A percentile compares a stretch with the other conserved stretches of the same genome.
Conservation (phyloP, 2,888 invertebrate genomes). For the Prenolepis imparis region DNA sequence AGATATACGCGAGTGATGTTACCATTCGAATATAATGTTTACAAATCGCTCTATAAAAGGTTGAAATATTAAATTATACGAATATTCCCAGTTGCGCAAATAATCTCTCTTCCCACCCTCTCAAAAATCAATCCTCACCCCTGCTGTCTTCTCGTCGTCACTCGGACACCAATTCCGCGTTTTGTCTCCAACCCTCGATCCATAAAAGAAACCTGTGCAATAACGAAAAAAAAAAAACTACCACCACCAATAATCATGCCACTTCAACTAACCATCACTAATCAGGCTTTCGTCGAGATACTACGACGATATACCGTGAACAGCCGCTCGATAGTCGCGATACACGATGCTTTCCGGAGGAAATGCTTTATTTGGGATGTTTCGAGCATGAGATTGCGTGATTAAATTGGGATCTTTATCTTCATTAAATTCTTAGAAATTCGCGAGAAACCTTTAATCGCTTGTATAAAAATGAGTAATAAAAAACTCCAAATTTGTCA, state of each 20-base stretch:
- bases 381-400: background rate
- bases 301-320: slow-evolving; percentile 35
- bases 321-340: slow-evolving; percentile 18
- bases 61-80: slow-evolving; percentile 5
- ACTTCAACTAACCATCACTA: slow-evolving; percentile 19
- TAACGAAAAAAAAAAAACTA: slow-evolving; percentile 42
- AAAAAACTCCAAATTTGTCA: no score
- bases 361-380: background rate
- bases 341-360: slow-evolving; percentile 5
- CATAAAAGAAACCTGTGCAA: slow-evolving; percentile 57
- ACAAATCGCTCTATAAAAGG: background rate
- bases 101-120: background rate
- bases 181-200: slow-evolving; percentile 57
- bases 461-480: background rate
- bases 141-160: slow-evolving; percentile 73
- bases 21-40: background rate
- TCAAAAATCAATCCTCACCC: background rate
- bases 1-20: background rate
- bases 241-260: slow-evolving; percentile 2
- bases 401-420: background rate
- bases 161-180: slow-evolving; percentile 59
- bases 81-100: slow-evolving; percentile 37
- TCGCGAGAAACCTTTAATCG: background rate
- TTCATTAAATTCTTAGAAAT: background rate
- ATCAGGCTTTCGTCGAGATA: slow-evolving; percentile 20